Base-by-base conservation (phyloP, 2,797 vertebrate species). In the Setipinna tenuifilis region DNA sequence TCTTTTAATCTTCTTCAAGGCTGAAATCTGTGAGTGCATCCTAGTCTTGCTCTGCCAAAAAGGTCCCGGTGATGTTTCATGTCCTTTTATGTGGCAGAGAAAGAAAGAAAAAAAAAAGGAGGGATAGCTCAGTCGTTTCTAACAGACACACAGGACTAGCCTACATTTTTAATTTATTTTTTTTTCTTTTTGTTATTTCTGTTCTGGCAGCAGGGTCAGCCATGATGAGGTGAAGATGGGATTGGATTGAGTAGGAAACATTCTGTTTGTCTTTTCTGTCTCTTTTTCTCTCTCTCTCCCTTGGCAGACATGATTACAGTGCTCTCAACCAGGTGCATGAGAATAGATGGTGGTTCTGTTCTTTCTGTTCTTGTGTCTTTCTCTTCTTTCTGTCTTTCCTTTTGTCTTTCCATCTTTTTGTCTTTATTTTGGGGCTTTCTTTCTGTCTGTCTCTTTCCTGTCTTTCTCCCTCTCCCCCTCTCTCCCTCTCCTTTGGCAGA, bases 191-290 rank as follows among this genome's bases (percentile, higher is more conserved):
- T 61, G 75, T 62, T 88, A 48, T 87, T 88, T 85, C 78, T 81
- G 75, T 88, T 71, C 25, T 31, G 83, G 85, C 61, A 58, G 84
- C 84, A 57, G 80, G 35, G 82, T 82, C 84, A 88, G 85, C 83
- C 82, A 87, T 75, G 78, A 82, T 90, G 31, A 17, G 4, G 9
- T 17, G 14, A 54, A 48, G 68, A 82, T 81, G 28, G 12, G 14
- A 16, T 35, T 14, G 68, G 28, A 75, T 17, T 14, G 6, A 35
- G 2, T 16, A 16, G 10, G 28, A n/a, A 61, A 61, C n/a, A 23
- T 3, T 23, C 4, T 62, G 5, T 62, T 1, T 62, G 9, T 65
- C n/a, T 28, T 65, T 54, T 54, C 50, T 0, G 50, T 54, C 50
- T 54, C 9, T 9, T 9, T 86, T 86, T 87, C 61, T 83, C 7